Evolutionary conservation across 2,113 vertebrate genomes (phyloP).

Genomic region (Loxodonta africana): DNA sequence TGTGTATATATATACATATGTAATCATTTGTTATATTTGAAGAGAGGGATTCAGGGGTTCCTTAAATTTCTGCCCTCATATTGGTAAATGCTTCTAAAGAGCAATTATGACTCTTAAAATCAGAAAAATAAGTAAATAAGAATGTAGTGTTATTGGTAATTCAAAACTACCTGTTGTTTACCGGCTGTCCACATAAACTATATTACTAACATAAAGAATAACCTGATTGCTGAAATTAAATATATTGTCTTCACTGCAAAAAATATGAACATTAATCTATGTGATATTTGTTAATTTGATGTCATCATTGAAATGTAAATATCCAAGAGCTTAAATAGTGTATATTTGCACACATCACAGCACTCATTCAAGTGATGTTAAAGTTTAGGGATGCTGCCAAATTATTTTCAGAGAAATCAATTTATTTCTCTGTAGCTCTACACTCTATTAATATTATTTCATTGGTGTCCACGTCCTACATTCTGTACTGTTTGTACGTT

Average conservation of each 20-base stretch:
- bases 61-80: conserved; percentile 3
- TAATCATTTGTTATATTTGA: neutral
- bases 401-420: neutral
- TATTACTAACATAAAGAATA: neutral
- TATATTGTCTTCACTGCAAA: neutral
- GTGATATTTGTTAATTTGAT: neutral
- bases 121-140: conserved; percentile 18
- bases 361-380: neutral
- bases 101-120: conserved; percentile 19
- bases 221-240: neutral
- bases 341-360: neutral
- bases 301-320: conserved; percentile 23
- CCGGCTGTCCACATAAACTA: neutral
- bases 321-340: neutral
- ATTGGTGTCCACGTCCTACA: neutral
- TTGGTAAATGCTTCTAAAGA: conserved; percentile 8
- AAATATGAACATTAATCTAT: neutral
- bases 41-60: neutral
- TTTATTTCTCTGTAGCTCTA: neutral
- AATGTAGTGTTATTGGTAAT: neutral
- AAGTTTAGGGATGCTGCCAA: neutral
- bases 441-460: neutral
- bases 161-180: neutral
- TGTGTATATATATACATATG: too few relatives aligned
- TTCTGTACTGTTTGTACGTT: neutral